Conservation (phyloP, 2,888 invertebrate genomes). For the Linnaemya vulpina region DNA sequence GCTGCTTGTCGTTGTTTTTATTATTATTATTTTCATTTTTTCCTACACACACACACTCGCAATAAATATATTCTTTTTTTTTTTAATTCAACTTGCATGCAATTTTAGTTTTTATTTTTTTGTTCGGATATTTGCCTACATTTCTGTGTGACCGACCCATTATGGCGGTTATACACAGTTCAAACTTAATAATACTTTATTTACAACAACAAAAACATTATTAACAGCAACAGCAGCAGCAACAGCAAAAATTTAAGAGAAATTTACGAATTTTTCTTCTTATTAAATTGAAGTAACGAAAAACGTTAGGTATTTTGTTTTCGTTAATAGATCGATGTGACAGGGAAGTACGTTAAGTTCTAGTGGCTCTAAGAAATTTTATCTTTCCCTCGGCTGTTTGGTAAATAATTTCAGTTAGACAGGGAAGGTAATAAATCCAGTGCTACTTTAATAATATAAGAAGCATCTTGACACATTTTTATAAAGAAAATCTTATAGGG, state of each 20-base stretch:
- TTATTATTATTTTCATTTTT: slow-evolving; percentile 54
- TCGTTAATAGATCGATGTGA: neutral
- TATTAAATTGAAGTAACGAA: slow-evolving; percentile 19
- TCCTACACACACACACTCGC: neutral
- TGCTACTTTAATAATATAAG: no score
- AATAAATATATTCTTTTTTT: neutral
- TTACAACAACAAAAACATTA: slow-evolving; percentile 55
- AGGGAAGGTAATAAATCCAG: no score
- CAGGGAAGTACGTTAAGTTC: slow-evolving; percentile 6
- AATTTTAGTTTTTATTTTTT: slow-evolving; percentile 45
- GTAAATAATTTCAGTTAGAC: no score
- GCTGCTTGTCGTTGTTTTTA: slow-evolving; percentile 58
- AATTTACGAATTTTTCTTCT: slow-evolving; percentile 5
- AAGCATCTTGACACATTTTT: no score
- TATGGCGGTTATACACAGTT: slow-evolving; percentile 71
- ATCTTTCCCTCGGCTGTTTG: no score
- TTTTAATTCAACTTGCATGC: slow-evolving; percentile 62
- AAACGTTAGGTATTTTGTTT: neutral
- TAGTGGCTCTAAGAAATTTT: neutral
- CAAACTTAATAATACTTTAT: slow-evolving; percentile 69
- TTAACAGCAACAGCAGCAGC: slow-evolving; percentile 15
- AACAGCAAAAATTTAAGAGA: neutral
- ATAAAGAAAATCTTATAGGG: no score
- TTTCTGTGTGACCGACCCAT: slow-evolving; percentile 72
- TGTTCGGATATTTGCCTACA: slow-evolving; percentile 52